Conservation (phyloP, 2,888 invertebrate species). For the Leptinotarsa haldemani region DNA sequence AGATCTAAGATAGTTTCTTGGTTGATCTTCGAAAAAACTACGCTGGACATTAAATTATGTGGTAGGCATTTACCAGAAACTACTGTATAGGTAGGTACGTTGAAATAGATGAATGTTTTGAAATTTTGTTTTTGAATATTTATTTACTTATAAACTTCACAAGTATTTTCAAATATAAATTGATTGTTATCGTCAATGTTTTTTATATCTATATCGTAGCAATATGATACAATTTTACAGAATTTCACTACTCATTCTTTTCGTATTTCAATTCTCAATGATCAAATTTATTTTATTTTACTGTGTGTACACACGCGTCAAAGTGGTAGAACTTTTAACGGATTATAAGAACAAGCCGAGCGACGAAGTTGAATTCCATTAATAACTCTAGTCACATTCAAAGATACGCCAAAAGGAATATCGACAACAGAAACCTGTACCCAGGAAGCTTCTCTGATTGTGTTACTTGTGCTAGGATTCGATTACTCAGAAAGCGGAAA, state of each 20-base stretch:
- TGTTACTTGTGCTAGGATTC: constrained; percentile 16
- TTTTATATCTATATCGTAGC: too few relatives aligned
- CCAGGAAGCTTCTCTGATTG: not conserved
- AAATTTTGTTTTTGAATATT: too few relatives aligned
- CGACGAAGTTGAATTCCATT: constrained; percentile 50
- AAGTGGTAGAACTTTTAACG: not conserved
- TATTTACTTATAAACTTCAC: too few relatives aligned
- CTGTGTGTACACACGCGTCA: not conserved
- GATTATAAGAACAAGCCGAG: constrained; percentile 27
- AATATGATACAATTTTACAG: too few relatives aligned
- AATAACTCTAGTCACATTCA: constrained; percentile 52
- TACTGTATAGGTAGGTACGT: too few relatives aligned
- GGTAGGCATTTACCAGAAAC: too few relatives aligned
- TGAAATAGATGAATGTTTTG: too few relatives aligned
- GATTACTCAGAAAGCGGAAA: constrained; percentile 1
- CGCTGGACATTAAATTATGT: too few relatives aligned
- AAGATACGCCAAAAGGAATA: constrained; percentile 16
- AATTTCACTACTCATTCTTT: not conserved
- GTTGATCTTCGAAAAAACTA: too few relatives aligned
- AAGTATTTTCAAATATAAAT: too few relatives aligned
- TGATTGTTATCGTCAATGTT: too few relatives aligned
- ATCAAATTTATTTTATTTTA: not conserved
- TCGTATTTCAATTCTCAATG: not conserved
- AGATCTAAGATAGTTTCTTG: too few relatives aligned
- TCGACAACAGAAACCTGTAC: not conserved